Evolutionary conservation across 2,888 invertebrate genomes (phyloP), one percentile per base, ranked within the genome.

Genomic region (Listrodromus nycthemerus): DNA sequence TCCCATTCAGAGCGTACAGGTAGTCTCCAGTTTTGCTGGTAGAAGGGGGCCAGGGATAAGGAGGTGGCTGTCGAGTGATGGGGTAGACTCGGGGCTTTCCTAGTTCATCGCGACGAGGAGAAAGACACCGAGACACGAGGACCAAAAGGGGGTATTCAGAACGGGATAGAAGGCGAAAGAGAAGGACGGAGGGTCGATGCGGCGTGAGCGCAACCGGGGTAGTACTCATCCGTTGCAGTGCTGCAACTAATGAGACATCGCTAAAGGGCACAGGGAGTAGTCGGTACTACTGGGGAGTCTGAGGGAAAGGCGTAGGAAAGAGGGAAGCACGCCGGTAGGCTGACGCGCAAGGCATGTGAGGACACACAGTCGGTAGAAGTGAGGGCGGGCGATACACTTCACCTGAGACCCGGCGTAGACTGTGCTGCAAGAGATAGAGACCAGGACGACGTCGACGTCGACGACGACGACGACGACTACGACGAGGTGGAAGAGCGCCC

Each of bases 231-330:
- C 90, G 90, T 86, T 92, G 92, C 92, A 93, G 92, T 90, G 89
- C 92, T 93, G 93, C 92, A 93, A 93, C 93, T 93, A 93, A 93
- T 93, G 93, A 93, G 93, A 93, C 93, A 93, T 93, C 90, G 93
- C 93, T 93, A 93, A 93, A 93, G 93, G 93, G 93, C 92, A 93
- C 91, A 88, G 87, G 89, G 83, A 79, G 82, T 77, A 82, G 84
- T 82, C 74, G 76, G 77, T 63, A 69, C 70, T 55, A 77, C 71
- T 8, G 45, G 76, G 77, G 74, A 50, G 71, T 77, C 61, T 66
- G 45, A 70, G 61, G 69, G 73, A 79, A 78, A 78, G 82, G 65
- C 76, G 41, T 78, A 70, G 79, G 76, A 80, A 75, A 73, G 78
- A 80, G 82, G 52, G 73, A 79, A 63, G 75, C 79, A 83, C 55